Conservation (phyloP, 2,888 invertebrate genomes). For the Ophraella communa region DNA sequence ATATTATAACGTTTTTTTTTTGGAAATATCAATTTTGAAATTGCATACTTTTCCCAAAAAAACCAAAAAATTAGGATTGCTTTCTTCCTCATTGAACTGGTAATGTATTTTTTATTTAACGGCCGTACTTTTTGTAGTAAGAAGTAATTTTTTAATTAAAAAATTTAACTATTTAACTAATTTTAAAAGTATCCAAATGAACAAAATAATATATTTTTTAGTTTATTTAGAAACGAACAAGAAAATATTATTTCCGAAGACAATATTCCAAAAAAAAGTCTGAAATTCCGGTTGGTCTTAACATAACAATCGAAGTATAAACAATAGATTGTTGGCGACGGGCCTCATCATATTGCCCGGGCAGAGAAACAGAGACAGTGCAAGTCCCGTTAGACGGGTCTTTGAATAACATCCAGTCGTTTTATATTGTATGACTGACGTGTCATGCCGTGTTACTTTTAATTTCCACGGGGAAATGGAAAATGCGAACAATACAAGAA, state of each 20-base stretch:
- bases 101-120: too few species aligned
- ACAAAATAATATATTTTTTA: too few species aligned
- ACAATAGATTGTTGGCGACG: slow-evolving; percentile 7
- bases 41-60: too few species aligned
- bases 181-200: too few species aligned
- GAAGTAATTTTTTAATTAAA: too few species aligned
- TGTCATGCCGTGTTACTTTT: slow-evolving; percentile 38
- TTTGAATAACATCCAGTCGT: slow-evolving; percentile 21
- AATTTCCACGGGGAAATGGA: slow-evolving; percentile 43
- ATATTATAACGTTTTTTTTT: too few species aligned
- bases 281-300: not conserved
- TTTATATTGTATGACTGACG: slow-evolving; percentile 31
- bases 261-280: slow-evolving; percentile 1
- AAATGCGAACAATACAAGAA: slow-evolving; percentile 36
- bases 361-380: slow-evolving; percentile 6
- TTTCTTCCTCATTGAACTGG: too few species aligned
- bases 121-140: too few species aligned
- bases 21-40: too few species aligned
- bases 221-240: not conserved
- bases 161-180: too few species aligned
- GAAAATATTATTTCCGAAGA: not conserved
- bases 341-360: slow-evolving; percentile 3
- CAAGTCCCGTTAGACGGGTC: slow-evolving; percentile 14
- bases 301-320: not conserved
- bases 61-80: too few species aligned